A percentile compares a stretch with the other conserved stretches of the same genome.
These are phyloP conservation scores for Uropsilus gracilis DNA, from an alignment of 2,113 vertebrate genomes.

Conservation along the genomic window DNA sequence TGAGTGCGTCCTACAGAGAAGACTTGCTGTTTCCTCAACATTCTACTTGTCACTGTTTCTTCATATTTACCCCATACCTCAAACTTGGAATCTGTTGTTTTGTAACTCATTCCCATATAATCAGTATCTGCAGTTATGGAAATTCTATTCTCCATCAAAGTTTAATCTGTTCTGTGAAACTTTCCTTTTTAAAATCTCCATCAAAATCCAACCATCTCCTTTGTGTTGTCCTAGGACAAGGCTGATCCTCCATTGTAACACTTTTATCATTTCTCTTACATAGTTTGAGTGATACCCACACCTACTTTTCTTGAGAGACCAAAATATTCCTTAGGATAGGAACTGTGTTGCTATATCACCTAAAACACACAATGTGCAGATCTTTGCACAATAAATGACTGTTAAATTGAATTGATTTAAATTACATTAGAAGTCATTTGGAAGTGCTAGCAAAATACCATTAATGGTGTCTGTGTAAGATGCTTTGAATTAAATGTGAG, in stretches of 20 bases:
- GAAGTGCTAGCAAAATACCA: conserved; percentile 74
- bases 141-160: too few species aligned
- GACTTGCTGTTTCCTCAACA: neutral
- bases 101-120: neutral
- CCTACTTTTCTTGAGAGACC: too few species aligned
- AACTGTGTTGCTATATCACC: neutral
- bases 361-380: conserved; percentile 57
- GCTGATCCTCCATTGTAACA: too few species aligned
- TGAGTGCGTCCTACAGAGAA: neutral
- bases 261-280: too few species aligned
- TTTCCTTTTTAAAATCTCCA: too few species aligned
- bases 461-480: conserved; percentile 69
- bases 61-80: neutral
- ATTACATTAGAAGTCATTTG: conserved; percentile 76
- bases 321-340: too few species aligned
- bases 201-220: too few species aligned
- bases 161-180: too few species aligned
- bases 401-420: conserved; percentile 78
- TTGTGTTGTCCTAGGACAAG: neutral
- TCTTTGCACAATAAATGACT: conserved; percentile 71
- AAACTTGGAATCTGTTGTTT: neutral
- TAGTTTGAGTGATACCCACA: too few species aligned
- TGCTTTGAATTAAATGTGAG: conserved; percentile 74
- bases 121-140: too few species aligned
- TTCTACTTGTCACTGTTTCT: neutral